Evolutionary conservation across 2,113 vertebrate genomes (phyloP).

Genomic region (Aldabrachelys gigantea): DNA sequence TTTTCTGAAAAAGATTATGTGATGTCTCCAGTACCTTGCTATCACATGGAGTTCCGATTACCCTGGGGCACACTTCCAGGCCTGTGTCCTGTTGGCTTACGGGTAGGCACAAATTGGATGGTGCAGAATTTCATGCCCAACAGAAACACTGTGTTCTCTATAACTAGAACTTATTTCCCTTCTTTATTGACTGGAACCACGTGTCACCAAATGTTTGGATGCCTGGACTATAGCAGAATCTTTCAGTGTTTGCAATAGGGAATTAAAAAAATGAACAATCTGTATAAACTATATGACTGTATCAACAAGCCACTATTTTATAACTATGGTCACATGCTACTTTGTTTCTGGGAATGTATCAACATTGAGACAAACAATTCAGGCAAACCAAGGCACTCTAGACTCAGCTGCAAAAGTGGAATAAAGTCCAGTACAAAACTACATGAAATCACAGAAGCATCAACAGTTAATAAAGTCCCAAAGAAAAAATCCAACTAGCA

Average conservation of each 20-base stretch:
- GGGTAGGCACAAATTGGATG: fast-evolving
- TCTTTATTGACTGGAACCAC: background rate
- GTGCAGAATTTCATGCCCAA: background rate
- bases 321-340: background rate
- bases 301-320: fast-evolving
- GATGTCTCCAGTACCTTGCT: background rate
- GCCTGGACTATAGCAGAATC: background rate
- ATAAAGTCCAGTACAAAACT: background rate
- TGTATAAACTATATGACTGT: background rate
- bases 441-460: background rate
- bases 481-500: conserved; percentile 6
- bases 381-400: background rate
- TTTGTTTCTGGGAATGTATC: background rate
- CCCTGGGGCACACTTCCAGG: background rate
- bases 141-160: background rate
- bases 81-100: background rate
- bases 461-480: conserved; percentile 23
- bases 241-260: background rate
- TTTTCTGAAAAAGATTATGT: background rate
- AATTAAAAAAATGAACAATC: fast-evolving
- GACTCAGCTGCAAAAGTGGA: background rate
- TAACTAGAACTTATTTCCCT: background rate
- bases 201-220: background rate
- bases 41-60: background rate
- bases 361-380: background rate